A percentile compares a stretch with the other conserved stretches of the same genome.
Evolutionary conservation across 1,140 invertebrate species (phyloP).

Genomic region (Drosophila subpulchrella): DNA sequence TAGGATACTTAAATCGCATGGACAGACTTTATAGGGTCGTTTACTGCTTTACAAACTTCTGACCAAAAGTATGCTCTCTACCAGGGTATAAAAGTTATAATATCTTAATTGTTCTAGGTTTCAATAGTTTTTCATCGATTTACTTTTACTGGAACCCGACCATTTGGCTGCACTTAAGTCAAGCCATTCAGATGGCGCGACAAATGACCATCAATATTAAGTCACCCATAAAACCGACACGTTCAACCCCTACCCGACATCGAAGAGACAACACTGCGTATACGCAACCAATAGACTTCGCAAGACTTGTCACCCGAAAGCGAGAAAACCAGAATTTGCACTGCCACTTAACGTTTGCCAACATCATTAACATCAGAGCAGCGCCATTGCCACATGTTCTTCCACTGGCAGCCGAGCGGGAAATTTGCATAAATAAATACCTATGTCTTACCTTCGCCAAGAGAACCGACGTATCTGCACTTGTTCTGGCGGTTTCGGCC

Average conservation of each 20-base stretch:
- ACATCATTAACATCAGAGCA: constrained; percentile 49
- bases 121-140: too few relatives aligned
- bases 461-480: constrained; percentile 52
- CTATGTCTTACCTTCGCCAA: constrained; percentile 39
- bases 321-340: constrained; percentile 43
- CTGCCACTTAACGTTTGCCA: constrained; percentile 25
- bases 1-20: too few relatives aligned
- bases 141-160: background rate
- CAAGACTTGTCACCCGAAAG: constrained; percentile 11
- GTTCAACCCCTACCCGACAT: background rate
- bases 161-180: constrained; percentile 10
- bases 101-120: too few relatives aligned
- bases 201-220: constrained; percentile 53
- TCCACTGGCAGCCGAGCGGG: constrained; percentile 36
- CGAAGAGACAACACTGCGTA: constrained; percentile 44
- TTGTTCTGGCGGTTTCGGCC: constrained; percentile 29
- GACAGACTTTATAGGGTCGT: too few relatives aligned
- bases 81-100: too few relatives aligned
- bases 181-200: constrained; percentile 46
- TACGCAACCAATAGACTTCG: constrained; percentile 36
- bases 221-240: constrained; percentile 6
- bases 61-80: too few relatives aligned
- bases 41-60: too few relatives aligned
- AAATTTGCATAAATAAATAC: constrained; percentile 77
- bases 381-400: constrained; percentile 45